Base-by-base conservation (phyloP, 2,113 vertebrate species). In the Ploceus nigricollis region DNA sequence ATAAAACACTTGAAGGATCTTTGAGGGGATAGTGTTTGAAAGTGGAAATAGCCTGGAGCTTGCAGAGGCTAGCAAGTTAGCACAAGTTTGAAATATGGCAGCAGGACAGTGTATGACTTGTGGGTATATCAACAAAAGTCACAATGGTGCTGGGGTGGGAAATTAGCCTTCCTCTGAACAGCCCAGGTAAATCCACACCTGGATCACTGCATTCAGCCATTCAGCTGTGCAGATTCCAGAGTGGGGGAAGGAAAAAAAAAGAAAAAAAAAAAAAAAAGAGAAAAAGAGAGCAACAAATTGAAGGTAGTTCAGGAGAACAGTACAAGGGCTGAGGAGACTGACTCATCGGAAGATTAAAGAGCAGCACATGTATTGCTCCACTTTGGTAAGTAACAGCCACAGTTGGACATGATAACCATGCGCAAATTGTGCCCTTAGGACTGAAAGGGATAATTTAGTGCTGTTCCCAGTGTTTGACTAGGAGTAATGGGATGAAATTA, bases 401-500 rank as follows among this genome's bases (percentile, higher is more conserved):
- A 91, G 82, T 87, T 95, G 93, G 92, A 95, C 79, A 90, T 84
- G 90, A 93, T 93, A 96, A 95, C 85, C 82, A 68, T 42, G 76
- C 12, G 10, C 60, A 93, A 94, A 95, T 93, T 93, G 82, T 73
- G 60, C 93, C 93, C 90, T 94, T 58, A 93, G 92, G 87, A 90
- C 87, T 80, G 70, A 93, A 85, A 91, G 22, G 91, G 64, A 96
- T 93, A 93, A 96, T 94, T 96, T 88, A 97, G 51, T 90, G 94
- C 64, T 90, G 88, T 92, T 96, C 92, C 78, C 75, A 93, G 76
- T 93, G 85, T 92, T 96, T 94, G 85, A 94, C 93, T 96, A 88
- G 82, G 75, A 95, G 85, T 90, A 95, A 96, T 96, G 82, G 93
- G 94, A 95, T 86, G 63, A 95, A 96, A 96, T 96, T 94, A 96